Evolutionary conservation across 2,888 invertebrate genomes (phyloP), one percentile per base, ranked within the genome.

Genomic region (Chesias legatella): DNA sequence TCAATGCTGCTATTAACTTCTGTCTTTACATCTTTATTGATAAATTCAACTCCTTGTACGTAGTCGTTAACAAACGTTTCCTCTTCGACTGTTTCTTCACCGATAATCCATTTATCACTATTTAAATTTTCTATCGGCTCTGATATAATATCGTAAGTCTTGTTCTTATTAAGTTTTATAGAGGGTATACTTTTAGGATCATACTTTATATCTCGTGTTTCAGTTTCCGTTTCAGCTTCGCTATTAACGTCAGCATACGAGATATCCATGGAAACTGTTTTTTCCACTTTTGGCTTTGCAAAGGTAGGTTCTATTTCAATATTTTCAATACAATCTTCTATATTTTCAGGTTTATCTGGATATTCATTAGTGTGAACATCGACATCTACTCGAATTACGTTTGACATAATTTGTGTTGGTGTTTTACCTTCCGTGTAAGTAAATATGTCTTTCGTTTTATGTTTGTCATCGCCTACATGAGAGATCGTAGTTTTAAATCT

Each of bases 51-150:
- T 17, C 5, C 5, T 3, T 17, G 13, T 17, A 34, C 38, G 3
- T 53, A 56, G 32, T 61, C 45, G 30, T 56, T 53, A 13, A 29
- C 38, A 7, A 17, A 43, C 5, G 55, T 61, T 44, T 56, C 44
- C 20, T 41, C 37, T 30, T 60, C 56, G 0, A 33, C 1, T 3
- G 17, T 40, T 22, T 48, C 55, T 23, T 62, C 53, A 26, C 67
- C 65, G 3, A 38, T 42, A 6, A 74, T 73, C 73, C 73, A 79
- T 26, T 56, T 47, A 31, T 58, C 56, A 9, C 52, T 57, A 11
- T 69, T 56, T 0, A 69, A 48, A 24, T 63, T 68, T 40, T 67
- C 56, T 10, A 63, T 51, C 0, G 67, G 68, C 22, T 70, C 61
- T 5, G 64, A 64, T 11, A 67, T 65, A n/a, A 33, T 11, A 17